These are phyloP conservation scores for Catharus bicknelli DNA, from an alignment of 2,113 vertebrate genomes.

Conservation along the genomic window DNA sequence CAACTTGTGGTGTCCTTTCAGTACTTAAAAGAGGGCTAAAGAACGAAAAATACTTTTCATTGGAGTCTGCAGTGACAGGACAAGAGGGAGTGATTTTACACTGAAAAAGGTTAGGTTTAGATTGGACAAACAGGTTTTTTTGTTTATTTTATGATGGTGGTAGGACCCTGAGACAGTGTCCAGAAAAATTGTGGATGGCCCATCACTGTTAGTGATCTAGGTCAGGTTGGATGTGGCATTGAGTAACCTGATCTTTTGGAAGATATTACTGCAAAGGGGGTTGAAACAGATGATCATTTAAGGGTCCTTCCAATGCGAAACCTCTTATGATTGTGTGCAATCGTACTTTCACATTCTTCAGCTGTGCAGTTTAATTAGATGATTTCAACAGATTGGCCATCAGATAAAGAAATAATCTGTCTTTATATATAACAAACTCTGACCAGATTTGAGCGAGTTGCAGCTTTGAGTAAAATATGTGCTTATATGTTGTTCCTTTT, in stretches of 20 bases:
- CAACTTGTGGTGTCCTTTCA: neutral
- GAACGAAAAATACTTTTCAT: neutral
- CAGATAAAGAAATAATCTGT: accelerated
- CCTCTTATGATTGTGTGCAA: neutral
- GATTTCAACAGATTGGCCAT: neutral
- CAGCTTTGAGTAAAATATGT: neutral
- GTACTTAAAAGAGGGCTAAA: neutral
- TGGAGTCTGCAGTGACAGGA: neutral
- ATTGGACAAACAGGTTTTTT: neutral
- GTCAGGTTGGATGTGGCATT: accelerated
- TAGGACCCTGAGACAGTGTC: neutral
- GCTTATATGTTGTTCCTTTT: neutral
- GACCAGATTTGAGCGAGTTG: neutral
- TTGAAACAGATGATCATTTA: neutral
- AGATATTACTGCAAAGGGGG: neutral
- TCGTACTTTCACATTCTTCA: neutral
- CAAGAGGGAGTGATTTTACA: neutral
- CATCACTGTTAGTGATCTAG: neutral
- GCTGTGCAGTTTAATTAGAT: neutral
- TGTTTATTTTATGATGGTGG: neutral
- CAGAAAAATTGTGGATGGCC: neutral
- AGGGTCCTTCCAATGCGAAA: neutral
- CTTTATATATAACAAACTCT: neutral
- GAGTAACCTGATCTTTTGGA: neutral
- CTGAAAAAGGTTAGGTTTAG: neutral